Percentiles rank a stretch among this genome's conserved stretches.
These are phyloP conservation scores for Podabrus alpinus DNA, from an alignment of 2,888 invertebrate species.

Conservation along the genomic window DNA sequence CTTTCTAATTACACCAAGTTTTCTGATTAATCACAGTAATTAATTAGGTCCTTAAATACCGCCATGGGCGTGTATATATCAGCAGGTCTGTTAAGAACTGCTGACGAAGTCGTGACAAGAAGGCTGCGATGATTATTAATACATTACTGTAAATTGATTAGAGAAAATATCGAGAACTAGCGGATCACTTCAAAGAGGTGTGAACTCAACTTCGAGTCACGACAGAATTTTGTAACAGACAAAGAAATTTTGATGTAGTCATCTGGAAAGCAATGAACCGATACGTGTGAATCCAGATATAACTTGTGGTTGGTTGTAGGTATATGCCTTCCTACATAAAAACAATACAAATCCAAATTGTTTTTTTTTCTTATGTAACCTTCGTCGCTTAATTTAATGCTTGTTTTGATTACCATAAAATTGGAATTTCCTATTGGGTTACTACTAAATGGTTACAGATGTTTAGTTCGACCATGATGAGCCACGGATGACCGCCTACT, in stretches of 20 bases:
- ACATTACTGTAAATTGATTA: constrained; percentile 36
- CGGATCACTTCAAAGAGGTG: constrained; percentile 35
- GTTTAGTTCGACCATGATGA: not conserved
- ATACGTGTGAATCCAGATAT: constrained; percentile 21
- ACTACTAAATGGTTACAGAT: not conserved
- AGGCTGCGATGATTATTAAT: constrained; percentile 29
- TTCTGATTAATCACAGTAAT: constrained; percentile 66
- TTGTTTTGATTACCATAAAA: not conserved
- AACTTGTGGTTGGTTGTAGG: constrained; percentile 5
- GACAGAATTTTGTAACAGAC: constrained; percentile 24
- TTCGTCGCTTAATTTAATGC: not conserved
- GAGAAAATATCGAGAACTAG: constrained; percentile 29
- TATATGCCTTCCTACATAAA: not conserved
- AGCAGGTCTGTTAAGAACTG: constrained; percentile 20
- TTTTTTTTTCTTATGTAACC: not conserved
- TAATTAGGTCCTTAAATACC: constrained; percentile 55
- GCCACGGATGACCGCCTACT: not conserved
- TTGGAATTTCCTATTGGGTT: not conserved
- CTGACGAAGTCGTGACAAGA: constrained; percentile 29
- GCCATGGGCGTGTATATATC: constrained; percentile 31
- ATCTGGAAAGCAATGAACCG: constrained; percentile 35
- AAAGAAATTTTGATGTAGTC: constrained; percentile 34
- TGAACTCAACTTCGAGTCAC: constrained; percentile 25
- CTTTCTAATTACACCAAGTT: constrained; percentile 62
- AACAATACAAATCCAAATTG: not conserved